Evolutionary conservation across 2,888 invertebrate species (phyloP), one percentile per base, ranked within the genome.

Genomic region (Synanthedon vespiformis): DNA sequence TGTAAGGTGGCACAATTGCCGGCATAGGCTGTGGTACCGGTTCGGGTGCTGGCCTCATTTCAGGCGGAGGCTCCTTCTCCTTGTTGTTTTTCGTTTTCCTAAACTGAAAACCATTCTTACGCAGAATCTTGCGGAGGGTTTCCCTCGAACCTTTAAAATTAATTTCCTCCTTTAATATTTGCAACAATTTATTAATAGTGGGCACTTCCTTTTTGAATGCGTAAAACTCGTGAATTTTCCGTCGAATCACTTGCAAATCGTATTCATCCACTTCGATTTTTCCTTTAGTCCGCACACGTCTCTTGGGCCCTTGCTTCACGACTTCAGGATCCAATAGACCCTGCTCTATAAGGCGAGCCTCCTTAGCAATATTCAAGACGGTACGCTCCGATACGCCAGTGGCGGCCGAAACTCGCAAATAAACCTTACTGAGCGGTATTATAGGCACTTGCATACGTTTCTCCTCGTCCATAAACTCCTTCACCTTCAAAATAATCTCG

Each of bases 361-460:
- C 86, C 60, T 83, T 82, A 0, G 81, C 85, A 52, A 86, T 85
- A 56, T 86, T 86, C 11, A 86, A 62, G 1, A 86, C 82, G 53
- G 86, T 84, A 12, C 86, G 71, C 59, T 86, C 86, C 1, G 86
- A 86, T 6, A 86, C 85, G 59, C 86, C 85, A 63, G 85, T 85
- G 57, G 86, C 86, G 4, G 86, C 85, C 3, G 86, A 82, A 12
- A 86, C 86, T 55, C 86, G 63, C 16, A 85, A 77, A 57, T 86
- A 85, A 16, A 86, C 86, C 72, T 86, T 86, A 61, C 83, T 83
- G 12, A 86, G 67, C 1, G 86, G 86, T 65, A 86, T 86, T 64
- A 86, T 86, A 27, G 86, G 86, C 55, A 84, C 83, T 69, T 86
- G 85, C 86, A 86, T 86, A 47, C 85, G 76, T 65, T 86, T 86